These are phyloP conservation scores for Colistium nudipinnis DNA, from an alignment of 2,113 vertebrate species.

Conservation along the genomic window DNA sequence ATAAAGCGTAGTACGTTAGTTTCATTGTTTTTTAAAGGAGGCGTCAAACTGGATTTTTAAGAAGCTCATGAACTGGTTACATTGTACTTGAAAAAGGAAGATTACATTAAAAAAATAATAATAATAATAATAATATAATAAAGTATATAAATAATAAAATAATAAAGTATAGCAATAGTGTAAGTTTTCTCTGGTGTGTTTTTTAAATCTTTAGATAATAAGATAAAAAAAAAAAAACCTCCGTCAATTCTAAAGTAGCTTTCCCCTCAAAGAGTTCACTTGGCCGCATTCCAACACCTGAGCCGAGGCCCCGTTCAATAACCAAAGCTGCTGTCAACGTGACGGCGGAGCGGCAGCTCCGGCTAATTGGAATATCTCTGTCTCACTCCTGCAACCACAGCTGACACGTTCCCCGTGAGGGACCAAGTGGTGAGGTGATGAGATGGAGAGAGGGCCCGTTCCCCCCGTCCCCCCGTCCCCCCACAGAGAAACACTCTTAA, in stretches of 20 bases:
- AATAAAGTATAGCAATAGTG: too few relatives aligned
- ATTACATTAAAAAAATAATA: too few relatives aligned
- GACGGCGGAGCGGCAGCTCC: constrained; percentile 23
- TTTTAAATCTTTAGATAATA: constrained; percentile 24
- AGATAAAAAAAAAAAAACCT: constrained; percentile 11
- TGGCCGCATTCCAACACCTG: constrained; percentile 34
- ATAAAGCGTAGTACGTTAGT: too few relatives aligned
- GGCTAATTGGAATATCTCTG: constrained; percentile 61
- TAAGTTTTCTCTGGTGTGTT: too few relatives aligned
- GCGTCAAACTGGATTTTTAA: too few relatives aligned
- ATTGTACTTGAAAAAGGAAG: too few relatives aligned
- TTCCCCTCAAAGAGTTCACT: constrained; percentile 14
- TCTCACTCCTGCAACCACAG: constrained; percentile 39
- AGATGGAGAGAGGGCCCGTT: constrained; percentile 18
- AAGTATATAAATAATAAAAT: too few relatives aligned
- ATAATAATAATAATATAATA: too few relatives aligned
- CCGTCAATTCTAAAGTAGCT: not conserved
- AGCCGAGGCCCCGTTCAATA: constrained; percentile 41
- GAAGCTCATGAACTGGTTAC: too few relatives aligned
- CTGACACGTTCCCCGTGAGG: constrained; percentile 48
- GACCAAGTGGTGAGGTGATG: constrained; percentile 32
- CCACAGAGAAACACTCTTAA: not conserved
- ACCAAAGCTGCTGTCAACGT: constrained; percentile 45
- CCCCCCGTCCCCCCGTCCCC: not conserved
- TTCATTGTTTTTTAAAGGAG: too few relatives aligned